Evolutionary conservation across 2,113 vertebrate genomes (phyloP).

Genomic region (Catharus bicknelli): DNA sequence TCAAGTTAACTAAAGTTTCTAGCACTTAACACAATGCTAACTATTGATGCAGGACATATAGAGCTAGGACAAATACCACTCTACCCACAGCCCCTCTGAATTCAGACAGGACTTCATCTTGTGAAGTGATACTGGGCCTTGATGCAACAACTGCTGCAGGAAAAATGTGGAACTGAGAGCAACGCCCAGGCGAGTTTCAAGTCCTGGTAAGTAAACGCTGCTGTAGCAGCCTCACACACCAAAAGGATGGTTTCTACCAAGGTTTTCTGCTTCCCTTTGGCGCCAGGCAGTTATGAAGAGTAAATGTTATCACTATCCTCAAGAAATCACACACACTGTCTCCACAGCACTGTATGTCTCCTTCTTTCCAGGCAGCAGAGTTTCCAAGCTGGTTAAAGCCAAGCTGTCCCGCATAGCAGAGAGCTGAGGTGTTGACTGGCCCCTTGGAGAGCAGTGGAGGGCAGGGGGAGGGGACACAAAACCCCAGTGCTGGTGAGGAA

Average conservation of each 20-base stretch:
- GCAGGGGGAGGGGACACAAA: not conserved
- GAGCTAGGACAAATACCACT: not conserved
- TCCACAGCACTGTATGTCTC: not conserved
- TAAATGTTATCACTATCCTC: not conserved
- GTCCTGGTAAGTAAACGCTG: not conserved
- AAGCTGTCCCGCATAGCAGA: not conserved
- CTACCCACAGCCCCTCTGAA: not conserved
- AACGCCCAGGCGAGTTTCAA: not conserved
- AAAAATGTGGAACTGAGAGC: conserved; percentile 39
- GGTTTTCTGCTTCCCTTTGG: not conserved
- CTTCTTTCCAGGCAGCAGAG: not conserved
- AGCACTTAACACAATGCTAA: not conserved
- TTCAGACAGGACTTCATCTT: not conserved
- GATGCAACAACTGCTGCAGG: not conserved
- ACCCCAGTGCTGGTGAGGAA: not conserved
- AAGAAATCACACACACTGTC: not conserved
- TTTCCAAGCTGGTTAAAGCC: not conserved
- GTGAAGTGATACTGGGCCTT: not conserved
- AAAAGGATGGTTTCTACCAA: not conserved
- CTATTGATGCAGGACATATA: not conserved
- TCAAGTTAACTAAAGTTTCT: not conserved
- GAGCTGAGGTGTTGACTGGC: not conserved
- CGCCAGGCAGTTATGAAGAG: not conserved
- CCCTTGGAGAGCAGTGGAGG: not conserved
- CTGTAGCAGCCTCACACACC: not conserved